Base-by-base conservation (phyloP, 1,140 invertebrate species). In the Drosophila littoralis region DNA sequence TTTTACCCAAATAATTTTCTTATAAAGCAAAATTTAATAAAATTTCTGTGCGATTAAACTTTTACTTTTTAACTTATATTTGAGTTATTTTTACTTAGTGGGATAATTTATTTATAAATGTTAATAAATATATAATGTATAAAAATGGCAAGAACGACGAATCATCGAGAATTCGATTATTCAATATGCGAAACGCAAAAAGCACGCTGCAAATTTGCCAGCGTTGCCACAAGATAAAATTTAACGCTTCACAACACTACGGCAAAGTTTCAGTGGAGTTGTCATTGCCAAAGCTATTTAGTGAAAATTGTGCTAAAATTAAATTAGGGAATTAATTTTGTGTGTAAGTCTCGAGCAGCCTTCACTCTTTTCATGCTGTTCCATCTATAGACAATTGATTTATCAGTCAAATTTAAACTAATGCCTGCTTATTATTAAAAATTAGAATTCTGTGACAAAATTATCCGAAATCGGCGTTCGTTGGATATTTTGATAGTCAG, bases 401-500 rank as follows among this genome's bases (percentile, higher is more conserved):
- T 22, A 33, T 13, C 45, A 43, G 55, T 68, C 65, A 50, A 60
- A 42, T 32, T 42, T 9, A 42, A 50, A 40, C 36, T 10, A 42
- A 35, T 42, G 9, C 52, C 33, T 51, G 36, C 15, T 13, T 68
- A 9, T 22, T 42, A 17, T 33, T 33, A 28, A 33, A 51, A 42
- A 40, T 5, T 33, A 28, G 15, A 42, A 50, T 33, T 45, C 59
- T 42, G 22, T 50, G 45, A 60, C 35, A 42, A 68, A 68, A 68
- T 60, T 51, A 68, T 60, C 35, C 12, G 13, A 51, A 42, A 32
- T n/a, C 54, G n/a, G 52, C 43, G 43, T 57, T 38, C 43, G 64
- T 28, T 48, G 43, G 17, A 57, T 28, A 48, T 33, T 65, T 36
- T 66, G 7, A 50, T 50, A 40, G 55, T 68, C 17, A 22, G 15